phyloP scores from a whole-genome alignment of 2,113 vertebrate species.

The Mus musculus region DNA sequence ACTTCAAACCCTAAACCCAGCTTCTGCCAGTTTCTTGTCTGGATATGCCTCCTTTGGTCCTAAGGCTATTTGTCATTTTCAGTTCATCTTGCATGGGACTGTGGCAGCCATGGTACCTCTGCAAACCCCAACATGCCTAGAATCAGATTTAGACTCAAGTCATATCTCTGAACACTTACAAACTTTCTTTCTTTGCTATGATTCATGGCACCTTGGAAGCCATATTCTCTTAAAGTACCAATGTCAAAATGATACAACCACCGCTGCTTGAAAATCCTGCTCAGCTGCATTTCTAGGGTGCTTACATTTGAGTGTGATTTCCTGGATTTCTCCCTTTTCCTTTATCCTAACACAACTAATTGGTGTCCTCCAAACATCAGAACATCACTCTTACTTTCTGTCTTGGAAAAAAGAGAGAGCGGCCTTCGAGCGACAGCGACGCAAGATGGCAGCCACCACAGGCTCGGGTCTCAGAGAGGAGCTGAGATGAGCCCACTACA shows the following conservation, averaged over 20 bases:
- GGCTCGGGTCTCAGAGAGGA: too few species aligned
- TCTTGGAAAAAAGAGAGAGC: background rate
- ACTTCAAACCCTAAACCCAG: background rate
- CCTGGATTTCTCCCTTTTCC: background rate
- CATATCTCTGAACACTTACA: background rate
- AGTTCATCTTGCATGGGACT: background rate
- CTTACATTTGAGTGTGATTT: background rate
- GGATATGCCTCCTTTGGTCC: background rate
- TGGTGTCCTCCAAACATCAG: background rate
- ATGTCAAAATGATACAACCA: background rate
- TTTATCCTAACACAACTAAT: background rate
- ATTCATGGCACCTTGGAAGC: background rate
- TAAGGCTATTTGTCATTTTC: background rate
- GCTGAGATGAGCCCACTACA: too few species aligned
- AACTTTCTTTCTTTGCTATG: background rate
- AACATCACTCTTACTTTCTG: background rate
- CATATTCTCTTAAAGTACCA: background rate
- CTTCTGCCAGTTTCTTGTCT: background rate
- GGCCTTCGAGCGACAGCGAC: too few species aligned
- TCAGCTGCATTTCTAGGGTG: background rate
- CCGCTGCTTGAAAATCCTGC: background rate
- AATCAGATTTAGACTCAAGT: background rate
- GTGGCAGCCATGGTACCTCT: background rate
- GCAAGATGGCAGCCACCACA: too few species aligned
- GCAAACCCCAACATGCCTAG: background rate